Base-by-base conservation (phyloP, 2,797 vertebrate species). In the Leptoclinus maculatus region DNA sequence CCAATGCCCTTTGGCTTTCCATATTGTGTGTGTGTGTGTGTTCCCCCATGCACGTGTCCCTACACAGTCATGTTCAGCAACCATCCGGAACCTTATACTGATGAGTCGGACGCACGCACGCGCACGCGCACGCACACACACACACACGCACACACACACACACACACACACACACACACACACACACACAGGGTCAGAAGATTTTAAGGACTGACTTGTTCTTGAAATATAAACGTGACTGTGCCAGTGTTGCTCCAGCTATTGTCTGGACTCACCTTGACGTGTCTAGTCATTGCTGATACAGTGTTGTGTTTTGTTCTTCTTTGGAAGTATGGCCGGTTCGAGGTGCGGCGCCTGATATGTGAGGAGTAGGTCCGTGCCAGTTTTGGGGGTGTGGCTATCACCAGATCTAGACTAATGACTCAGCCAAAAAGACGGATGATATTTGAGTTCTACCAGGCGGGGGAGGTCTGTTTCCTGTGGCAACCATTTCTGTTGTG, bases 241-340 rank as follows among this genome's bases (percentile, higher is more conserved):
- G n/a, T 71, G 81, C 58, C 58, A 38, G 56, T 67, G 64, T 63
- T 54, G 75, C 63, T 59, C 6, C 79, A 74, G 47, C 36, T 34
- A 66, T 83, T 89, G 83, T 88, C 68, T 87, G 38, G 66, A 70
- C 78, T 65, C 10, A 58, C 23, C 73, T 79, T 79, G 78, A 77
- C 19, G 7, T 66, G 54, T 82, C 59, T 39, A 25, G 74, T 75
- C 87, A 51, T 54, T 4, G 6, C 49, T 73, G 73, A 83, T 70
- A 63, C 38, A 76, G 7, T 67, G 68, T 14, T 74, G 47, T 68
- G 54, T 71, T 83, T 79, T 84, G 41, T 70, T 80, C 63, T 68
- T 83, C 75, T 77, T 78, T 80, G 74, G 70, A 11, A 64, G 21
- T 36, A 58, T 11, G 49, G 34, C 27, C 14, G 66, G 19, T 14